Base-by-base conservation (phyloP, 2,888 invertebrate species). In the Xanthorhoe designata region DNA sequence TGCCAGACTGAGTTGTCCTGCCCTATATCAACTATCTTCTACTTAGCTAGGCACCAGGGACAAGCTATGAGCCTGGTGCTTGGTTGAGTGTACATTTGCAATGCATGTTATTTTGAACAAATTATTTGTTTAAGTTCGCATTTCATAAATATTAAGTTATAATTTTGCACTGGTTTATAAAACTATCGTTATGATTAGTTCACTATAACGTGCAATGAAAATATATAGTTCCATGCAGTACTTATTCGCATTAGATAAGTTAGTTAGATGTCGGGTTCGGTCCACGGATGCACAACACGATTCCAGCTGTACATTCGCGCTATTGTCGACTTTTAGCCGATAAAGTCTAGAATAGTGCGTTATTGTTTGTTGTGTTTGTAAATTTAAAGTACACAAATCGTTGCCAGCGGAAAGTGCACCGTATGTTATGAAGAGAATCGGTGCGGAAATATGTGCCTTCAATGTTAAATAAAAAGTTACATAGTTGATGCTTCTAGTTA, bases 401-500 rank as follows among this genome's bases (percentile, higher is more conserved):
- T 83, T 82, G 85, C 82, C 82, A 84, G 81, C 80, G 76, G 74
- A 80, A 81, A 82, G 85, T 87, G 88, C 86, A 83, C 88, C 86
- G 82, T 79, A 79, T 79, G 82, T 84, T 75, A 79, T 84, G 85
- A 76, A 61, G 80, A 82, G 88, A 89, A 89, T 85, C 87, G 90
- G 93, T 92, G 94, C 92, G 93, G 87, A 92, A 94, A 84, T 79
- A 92, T 93, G 94, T 94, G 94, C 94, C 94, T 94, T 94, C 89
- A 91, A 91, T 92, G 92, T 91, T 91, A 86, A 92, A 90, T 90
- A 86, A 87, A 86, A 87, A 82, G 81, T 81, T 91, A 89, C 88
- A 92, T 92, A 92, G 91, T 92, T 92, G 89, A 92, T 91, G 92
- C 92, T 93, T 93, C 89, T 90, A 91, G 87, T 81, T 90, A 91